Evolutionary conservation across 1,140 invertebrate species (phyloP).

Genomic region (Limonius californicus): DNA sequence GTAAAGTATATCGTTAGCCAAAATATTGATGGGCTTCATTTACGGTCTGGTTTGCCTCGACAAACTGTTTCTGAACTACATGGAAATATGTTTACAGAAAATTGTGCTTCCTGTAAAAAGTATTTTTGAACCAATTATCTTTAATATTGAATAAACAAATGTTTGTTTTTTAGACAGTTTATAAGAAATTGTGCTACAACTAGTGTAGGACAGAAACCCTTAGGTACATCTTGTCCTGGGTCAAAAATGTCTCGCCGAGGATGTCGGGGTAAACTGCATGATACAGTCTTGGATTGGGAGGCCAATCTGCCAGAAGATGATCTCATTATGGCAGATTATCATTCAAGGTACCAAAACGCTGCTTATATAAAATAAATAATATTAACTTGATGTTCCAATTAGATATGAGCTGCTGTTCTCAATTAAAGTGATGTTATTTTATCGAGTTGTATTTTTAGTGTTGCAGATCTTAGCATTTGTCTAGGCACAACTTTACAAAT

Average conservation of each 20-base stretch:
- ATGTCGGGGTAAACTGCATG: slow-evolving; percentile 80
- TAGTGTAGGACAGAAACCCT: slow-evolving; percentile 88
- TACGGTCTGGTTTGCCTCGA: slow-evolving; percentile 81
- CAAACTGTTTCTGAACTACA: slow-evolving; percentile 88
- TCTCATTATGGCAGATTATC: slow-evolving; percentile 77
- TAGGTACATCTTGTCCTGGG: slow-evolving; percentile 72
- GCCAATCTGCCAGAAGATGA: slow-evolving; percentile 89
- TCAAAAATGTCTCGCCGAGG: slow-evolving; percentile 58
- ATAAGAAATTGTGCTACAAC: slow-evolving; percentile 72
- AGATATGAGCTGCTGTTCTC: background rate
- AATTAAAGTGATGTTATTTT: slow-evolving; percentile 3
- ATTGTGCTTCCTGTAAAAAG: slow-evolving; percentile 88
- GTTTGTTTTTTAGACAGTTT: slow-evolving; percentile 66
- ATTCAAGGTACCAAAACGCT: slow-evolving; percentile 80
- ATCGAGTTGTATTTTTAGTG: too few relatives aligned
- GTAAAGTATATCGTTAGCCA: slow-evolving; percentile 91
- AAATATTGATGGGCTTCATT: slow-evolving; percentile 96
- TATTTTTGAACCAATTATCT: slow-evolving; percentile 50
- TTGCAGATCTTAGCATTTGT: slow-evolving; percentile 89
- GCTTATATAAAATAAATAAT: too few relatives aligned
- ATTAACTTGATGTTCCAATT: too few relatives aligned
- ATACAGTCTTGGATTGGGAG: slow-evolving; percentile 99
- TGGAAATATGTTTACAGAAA: slow-evolving; percentile 97
- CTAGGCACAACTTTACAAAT: slow-evolving; percentile 97
- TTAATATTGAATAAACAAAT: too few relatives aligned